Percentiles rank a stretch among this genome's conserved stretches.
Conservation (phyloP, 2,888 invertebrate genomes). For the Brassicogethes aeneus region DNA sequence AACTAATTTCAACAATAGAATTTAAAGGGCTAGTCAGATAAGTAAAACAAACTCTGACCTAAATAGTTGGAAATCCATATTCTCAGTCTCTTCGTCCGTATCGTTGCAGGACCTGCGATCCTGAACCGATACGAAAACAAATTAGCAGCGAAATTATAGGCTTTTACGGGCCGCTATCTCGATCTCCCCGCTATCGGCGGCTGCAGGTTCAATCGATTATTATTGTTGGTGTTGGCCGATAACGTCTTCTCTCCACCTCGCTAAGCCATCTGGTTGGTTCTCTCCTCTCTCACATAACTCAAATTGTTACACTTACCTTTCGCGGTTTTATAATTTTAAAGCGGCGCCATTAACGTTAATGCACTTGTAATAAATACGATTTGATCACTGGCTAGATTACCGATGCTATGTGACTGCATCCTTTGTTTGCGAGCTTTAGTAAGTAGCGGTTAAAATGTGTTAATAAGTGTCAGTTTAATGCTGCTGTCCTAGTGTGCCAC, state of each 20-base stretch:
- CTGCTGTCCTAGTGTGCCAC: too few species aligned
- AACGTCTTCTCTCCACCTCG: too few species aligned
- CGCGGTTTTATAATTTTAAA: constrained; percentile 37
- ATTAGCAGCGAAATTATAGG: constrained; percentile 43
- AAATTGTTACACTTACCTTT: constrained; percentile 37
- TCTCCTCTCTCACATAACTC: constrained; percentile 38
- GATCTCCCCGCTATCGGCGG: constrained; percentile 35
- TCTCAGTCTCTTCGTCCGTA: too few species aligned
- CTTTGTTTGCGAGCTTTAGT: too few species aligned
- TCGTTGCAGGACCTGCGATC: too few species aligned
- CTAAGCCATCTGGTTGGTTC: constrained; percentile 35
- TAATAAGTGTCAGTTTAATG: too few species aligned
- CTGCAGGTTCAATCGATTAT: constrained; percentile 41
- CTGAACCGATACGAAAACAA: constrained; percentile 40
- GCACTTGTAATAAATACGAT: constrained; percentile 25
- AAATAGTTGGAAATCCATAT: too few species aligned
- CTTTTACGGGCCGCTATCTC: constrained; percentile 42
- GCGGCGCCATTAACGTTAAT: constrained; percentile 31
- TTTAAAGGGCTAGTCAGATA: too few species aligned
- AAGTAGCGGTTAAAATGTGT: too few species aligned
- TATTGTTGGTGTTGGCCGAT: constrained; percentile 25
- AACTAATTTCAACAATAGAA: too few species aligned
- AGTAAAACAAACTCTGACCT: too few species aligned
- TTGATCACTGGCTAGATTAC: background rate
- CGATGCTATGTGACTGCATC: too few species aligned